phyloP scores from a whole-genome alignment of 2,113 vertebrate species.

The Aspidoscelis tigris region DNA sequence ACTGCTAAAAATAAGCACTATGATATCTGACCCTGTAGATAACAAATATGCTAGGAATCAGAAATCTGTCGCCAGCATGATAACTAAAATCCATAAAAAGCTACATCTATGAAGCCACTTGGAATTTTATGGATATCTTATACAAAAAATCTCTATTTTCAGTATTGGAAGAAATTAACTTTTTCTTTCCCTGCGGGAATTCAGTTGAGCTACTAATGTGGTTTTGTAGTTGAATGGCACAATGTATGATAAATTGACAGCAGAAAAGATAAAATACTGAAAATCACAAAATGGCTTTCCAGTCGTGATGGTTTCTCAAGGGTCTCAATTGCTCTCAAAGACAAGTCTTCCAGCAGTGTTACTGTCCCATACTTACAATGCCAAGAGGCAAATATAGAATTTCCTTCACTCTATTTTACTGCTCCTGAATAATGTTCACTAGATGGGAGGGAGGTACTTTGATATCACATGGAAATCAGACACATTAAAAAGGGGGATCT shows the following conservation, averaged over 20 bases:
- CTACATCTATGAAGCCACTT: not conserved
- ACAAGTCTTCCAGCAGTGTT: not conserved
- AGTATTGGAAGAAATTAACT: not conserved
- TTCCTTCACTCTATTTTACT: not conserved
- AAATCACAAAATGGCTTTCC: slow-evolving; percentile 9
- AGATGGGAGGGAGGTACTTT: not conserved
- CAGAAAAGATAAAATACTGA: slow-evolving; percentile 15
- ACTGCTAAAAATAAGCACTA: not conserved
- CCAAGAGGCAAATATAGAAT: not conserved
- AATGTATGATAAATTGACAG: not conserved
- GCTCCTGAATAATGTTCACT: not conserved
- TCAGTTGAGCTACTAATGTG: not conserved
- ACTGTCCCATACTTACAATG: slow-evolving; percentile 4
- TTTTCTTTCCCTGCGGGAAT: slow-evolving; percentile 18
- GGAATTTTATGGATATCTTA: slow-evolving; percentile 24
- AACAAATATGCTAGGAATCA: not conserved
- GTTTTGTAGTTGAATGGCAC: not conserved
- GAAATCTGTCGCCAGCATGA: not conserved
- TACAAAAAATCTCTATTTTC: not conserved
- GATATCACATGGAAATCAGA: not conserved
- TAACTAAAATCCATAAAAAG: not conserved
- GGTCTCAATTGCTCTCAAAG: not conserved
- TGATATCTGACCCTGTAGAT: not conserved
- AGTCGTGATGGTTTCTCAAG: slow-evolving; percentile 1
- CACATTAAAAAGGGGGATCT: too few species aligned